These are phyloP conservation scores for Mus spretus DNA, from an alignment of 2,797 vertebrate genomes.

Conservation along the genomic window DNA sequence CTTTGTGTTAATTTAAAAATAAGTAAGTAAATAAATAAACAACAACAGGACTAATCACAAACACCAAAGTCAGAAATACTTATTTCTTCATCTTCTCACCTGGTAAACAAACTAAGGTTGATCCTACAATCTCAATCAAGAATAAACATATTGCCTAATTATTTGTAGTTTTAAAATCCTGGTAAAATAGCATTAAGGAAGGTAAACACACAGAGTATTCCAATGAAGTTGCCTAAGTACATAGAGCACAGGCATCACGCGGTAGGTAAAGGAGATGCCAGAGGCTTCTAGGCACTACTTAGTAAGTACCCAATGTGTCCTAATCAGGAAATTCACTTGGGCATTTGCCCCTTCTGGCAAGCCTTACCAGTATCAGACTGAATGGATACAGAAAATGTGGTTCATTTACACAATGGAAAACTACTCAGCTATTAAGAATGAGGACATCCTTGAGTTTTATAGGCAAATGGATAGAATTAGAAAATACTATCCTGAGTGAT, in stretches of 20 bases:
- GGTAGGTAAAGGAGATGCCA: neutral
- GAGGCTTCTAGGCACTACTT: neutral
- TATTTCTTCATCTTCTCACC: neutral
- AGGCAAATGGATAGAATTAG: too few relatives aligned
- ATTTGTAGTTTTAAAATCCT: neutral
- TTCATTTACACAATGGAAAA: too few relatives aligned
- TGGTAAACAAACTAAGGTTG: neutral
- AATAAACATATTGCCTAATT: neutral
- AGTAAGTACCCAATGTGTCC: neutral
- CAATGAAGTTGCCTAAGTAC: neutral
- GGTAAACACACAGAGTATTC: neutral
- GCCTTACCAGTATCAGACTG: neutral
- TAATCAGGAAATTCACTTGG: neutral
- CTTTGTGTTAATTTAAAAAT: neutral
- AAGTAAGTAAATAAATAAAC: neutral
- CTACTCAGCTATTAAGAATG: too few relatives aligned
- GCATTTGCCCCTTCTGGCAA: neutral
- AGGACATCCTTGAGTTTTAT: too few relatives aligned
- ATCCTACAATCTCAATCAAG: neutral
- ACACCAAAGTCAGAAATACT: neutral
- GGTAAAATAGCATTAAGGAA: neutral
- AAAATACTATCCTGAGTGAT: too few relatives aligned
- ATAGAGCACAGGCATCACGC: neutral
- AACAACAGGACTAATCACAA: neutral
- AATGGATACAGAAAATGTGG: too few relatives aligned